A percentile compares a stretch with the other conserved stretches of the same genome.
Evolutionary conservation across 2,888 invertebrate genomes (phyloP).

Genomic region (Ectobius pallidus): DNA sequence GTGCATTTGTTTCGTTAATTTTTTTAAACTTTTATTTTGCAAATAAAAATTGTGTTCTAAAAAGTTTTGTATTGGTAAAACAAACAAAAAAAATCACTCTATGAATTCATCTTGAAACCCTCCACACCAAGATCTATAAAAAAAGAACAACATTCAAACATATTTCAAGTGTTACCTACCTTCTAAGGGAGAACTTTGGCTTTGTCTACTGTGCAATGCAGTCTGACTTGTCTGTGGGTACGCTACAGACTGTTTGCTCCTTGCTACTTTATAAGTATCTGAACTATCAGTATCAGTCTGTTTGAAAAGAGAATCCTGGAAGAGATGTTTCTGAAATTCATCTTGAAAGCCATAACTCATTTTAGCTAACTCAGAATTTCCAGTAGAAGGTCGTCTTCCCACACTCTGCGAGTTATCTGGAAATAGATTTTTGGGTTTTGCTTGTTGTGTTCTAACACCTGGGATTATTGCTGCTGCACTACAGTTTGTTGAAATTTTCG

Average conservation of each 20-base stretch:
- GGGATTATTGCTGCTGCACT: not conserved
- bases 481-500: conserved; percentile 10
- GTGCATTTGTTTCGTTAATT: no score
- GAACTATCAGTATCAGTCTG: not conserved
- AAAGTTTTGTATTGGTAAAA: no score
- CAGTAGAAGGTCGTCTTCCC: conserved; percentile 15
- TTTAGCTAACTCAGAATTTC: conserved; percentile 6
- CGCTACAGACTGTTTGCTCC: not conserved
- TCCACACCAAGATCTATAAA: no score
- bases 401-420: not conserved
- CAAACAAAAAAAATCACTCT: no score
- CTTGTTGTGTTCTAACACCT: not conserved
- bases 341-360: conserved; percentile 40
- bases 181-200: conserved; percentile 16
- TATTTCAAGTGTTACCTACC: no score
- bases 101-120: no score
- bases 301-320: conserved; percentile 23
- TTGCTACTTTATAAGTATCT: conserved; percentile 2
- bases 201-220: not conserved
- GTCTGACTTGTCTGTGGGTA: not conserved
- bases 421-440: not conserved
- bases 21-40: no score
- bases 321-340: conserved; percentile 41
- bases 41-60: no score
- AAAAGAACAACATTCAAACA: no score